Evolutionary conservation across 2,888 invertebrate species (phyloP).

Genomic region (Metopia argyrocephala): DNA sequence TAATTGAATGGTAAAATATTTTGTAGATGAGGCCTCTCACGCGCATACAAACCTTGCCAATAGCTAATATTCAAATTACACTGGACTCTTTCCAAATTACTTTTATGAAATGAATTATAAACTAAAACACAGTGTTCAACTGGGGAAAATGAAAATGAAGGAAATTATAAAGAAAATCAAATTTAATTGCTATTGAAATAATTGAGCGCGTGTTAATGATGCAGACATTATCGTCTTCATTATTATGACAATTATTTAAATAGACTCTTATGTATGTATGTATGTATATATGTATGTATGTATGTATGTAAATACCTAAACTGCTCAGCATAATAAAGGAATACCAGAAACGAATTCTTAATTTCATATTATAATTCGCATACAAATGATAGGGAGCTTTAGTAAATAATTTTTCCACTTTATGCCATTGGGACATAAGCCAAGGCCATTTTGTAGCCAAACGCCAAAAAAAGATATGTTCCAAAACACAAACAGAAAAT

Average conservation of each 20-base stretch:
- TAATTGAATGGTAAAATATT: constrained; percentile 69
- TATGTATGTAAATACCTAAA: too few species aligned
- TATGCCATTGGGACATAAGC: constrained; percentile 73
- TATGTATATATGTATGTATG: too few species aligned
- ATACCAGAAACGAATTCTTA: constrained; percentile 70
- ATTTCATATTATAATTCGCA: constrained; percentile 71
- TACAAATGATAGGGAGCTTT: constrained; percentile 73
- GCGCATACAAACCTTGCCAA: constrained; percentile 71
- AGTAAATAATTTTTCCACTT: constrained; percentile 75
- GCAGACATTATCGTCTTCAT: neutral
- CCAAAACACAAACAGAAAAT: constrained; percentile 72
- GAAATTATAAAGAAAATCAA: neutral
- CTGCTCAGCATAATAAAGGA: constrained; percentile 70
- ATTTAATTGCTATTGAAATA: neutral
- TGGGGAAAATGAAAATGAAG: constrained; percentile 45
- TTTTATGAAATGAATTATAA: constrained; percentile 70
- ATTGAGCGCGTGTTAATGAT: neutral
- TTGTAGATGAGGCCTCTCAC: constrained; percentile 73
- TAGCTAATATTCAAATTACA: constrained; percentile 73
- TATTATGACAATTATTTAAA: too few species aligned
- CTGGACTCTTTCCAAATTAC: constrained; percentile 70
- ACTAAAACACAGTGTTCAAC: constrained; percentile 73
- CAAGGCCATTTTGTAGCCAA: constrained; percentile 75
- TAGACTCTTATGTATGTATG: too few species aligned
- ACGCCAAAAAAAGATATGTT: constrained; percentile 74